Evolutionary conservation across 1,140 invertebrate species (phyloP).

Genomic region (Ylistrum balloti): DNA sequence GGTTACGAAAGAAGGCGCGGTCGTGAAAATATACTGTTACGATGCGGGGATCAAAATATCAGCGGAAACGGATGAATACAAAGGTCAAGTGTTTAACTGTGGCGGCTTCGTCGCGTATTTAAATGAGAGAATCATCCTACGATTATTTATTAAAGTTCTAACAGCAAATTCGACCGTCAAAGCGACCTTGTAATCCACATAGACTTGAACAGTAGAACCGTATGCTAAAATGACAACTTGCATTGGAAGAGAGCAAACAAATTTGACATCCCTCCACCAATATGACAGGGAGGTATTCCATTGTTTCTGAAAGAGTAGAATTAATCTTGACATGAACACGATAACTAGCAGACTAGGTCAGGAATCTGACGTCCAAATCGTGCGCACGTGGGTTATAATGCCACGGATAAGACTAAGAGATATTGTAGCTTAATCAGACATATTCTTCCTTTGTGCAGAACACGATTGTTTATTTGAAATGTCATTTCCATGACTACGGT

Average conservation of each 20-base stretch:
- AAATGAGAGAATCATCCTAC: neutral
- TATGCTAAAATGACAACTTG: neutral
- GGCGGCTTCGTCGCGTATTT: neutral
- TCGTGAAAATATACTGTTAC: neutral
- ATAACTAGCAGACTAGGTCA: neutral
- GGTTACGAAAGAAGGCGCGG: neutral
- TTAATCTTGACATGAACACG: slow-evolving; percentile 20
- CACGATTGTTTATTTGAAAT: slow-evolving; percentile 3
- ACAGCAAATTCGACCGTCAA: neutral
- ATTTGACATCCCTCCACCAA: neutral
- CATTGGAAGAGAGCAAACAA: neutral
- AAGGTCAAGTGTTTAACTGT: neutral
- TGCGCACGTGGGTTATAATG: neutral
- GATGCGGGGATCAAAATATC: neutral
- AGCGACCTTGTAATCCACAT: neutral
- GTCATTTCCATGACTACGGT: slow-evolving; percentile 28
- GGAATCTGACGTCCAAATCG: slow-evolving; percentile 4
- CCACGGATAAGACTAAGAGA: slow-evolving; percentile 2
- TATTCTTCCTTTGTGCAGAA: neutral
- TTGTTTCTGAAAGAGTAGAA: neutral
- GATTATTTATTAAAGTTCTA: neutral
- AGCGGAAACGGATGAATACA: neutral
- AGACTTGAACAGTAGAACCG: neutral
- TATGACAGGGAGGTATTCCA: neutral
- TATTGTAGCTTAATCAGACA: slow-evolving; percentile 20